These are phyloP conservation scores for Lethocerus indicus DNA, from an alignment of 1,140 invertebrate genomes.

Conservation along the genomic window DNA sequence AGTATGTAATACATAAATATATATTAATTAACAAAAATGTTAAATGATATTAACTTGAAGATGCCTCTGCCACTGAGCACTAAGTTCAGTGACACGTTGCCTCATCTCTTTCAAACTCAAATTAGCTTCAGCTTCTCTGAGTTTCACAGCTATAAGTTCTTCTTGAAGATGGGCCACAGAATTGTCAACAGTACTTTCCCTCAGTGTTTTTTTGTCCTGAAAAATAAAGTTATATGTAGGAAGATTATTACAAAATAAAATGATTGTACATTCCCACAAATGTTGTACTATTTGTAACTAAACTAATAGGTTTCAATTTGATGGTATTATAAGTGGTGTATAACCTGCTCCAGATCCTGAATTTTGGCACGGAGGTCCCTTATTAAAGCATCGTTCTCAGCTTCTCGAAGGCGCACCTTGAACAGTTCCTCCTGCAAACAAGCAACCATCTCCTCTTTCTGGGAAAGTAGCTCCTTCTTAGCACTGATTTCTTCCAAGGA, in stretches of 20 bases:
- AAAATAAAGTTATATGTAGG: constrained; percentile 12
- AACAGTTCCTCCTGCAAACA: constrained; percentile 85
- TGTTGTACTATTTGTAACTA: neutral
- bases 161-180: constrained; percentile 89
- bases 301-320: neutral
- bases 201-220: constrained; percentile 69
- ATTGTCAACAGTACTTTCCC: constrained; percentile 77
- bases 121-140: constrained; percentile 90
- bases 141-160: constrained; percentile 90
- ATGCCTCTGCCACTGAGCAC: constrained; percentile 63
- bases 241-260: neutral
- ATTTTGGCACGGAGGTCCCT: constrained; percentile 64
- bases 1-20: too few relatives aligned
- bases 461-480: constrained; percentile 52
- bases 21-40: too few relatives aligned
- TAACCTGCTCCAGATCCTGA: constrained; percentile 66
- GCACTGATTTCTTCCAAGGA: constrained; percentile 62
- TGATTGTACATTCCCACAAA: neutral
- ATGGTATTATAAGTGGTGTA: neutral
- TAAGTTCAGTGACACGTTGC: constrained; percentile 72
- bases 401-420: constrained; percentile 70
- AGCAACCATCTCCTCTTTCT: constrained; percentile 78
- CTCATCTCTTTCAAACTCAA: constrained; percentile 89
- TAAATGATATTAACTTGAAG: constrained; percentile 34
- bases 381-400: constrained; percentile 75